A percentile compares a stretch with the other conserved stretches of the same genome.
Evolutionary conservation across 2,113 vertebrate genomes (phyloP).

Genomic region (Albula glossodonta): DNA sequence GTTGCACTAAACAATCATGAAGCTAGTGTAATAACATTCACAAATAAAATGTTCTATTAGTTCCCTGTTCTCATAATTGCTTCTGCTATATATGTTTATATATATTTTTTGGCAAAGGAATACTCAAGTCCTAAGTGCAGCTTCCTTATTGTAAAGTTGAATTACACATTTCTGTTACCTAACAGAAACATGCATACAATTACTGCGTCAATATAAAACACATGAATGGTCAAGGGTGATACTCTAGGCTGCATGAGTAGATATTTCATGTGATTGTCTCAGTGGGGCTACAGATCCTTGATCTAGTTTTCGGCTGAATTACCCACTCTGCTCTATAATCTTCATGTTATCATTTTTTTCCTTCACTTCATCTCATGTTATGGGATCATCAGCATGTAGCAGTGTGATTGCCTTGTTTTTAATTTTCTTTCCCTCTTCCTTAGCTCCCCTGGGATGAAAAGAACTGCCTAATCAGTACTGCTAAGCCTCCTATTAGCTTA

Average conservation of each 20-base stretch:
- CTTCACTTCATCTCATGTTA: not conserved
- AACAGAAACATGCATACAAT: not conserved
- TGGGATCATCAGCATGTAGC: not conserved
- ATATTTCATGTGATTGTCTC: not conserved
- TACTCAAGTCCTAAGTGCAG: not conserved
- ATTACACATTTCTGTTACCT: not conserved
- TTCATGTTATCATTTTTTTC: not conserved
- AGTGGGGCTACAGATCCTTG: not conserved
- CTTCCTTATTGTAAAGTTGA: not conserved
- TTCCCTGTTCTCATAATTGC: conserved; percentile 6
- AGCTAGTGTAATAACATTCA: conserved; percentile 2
- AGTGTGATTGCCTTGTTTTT: not conserved
- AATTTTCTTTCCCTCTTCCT: not conserved
- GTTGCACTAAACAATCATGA: not conserved
- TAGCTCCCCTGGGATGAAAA: not conserved
- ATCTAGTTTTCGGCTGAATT: not conserved
- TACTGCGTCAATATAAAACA: not conserved
- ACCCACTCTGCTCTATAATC: not conserved
- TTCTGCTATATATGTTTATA: not conserved
- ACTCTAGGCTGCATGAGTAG: not conserved
- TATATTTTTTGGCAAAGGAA: conserved; percentile 19
- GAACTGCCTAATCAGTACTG: not conserved
- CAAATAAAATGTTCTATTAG: not conserved
- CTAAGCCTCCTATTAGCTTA: not conserved
- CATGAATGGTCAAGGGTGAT: not conserved